Evolutionary conservation across 2,888 invertebrate species (phyloP).

Genomic region (Gastracanthus pulcherrimus): DNA sequence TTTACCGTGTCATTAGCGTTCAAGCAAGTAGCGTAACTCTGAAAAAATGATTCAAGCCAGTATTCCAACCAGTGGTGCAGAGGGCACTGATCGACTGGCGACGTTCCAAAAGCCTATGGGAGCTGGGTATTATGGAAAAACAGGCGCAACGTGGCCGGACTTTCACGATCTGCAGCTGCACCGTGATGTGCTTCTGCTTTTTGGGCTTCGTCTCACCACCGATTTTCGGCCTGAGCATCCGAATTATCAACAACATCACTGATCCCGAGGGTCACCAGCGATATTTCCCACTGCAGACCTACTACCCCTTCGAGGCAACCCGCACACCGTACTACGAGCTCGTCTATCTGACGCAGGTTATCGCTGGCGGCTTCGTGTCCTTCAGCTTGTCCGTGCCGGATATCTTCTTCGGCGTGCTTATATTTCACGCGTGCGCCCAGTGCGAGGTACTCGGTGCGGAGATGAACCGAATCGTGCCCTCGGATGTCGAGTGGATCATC

Average conservation of each 20-base stretch:
- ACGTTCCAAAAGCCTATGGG: neutral
- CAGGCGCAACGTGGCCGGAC: constrained; percentile 7
- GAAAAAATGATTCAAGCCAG: too few species aligned
- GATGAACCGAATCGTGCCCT: too few species aligned
- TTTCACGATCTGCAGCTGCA: constrained; percentile 31
- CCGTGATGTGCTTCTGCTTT: constrained; percentile 8
- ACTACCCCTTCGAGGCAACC: neutral
- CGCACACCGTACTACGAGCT: neutral
- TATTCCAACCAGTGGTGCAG: neutral
- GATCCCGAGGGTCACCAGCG: neutral
- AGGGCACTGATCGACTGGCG: neutral
- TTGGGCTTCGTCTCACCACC: neutral
- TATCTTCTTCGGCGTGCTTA: too few species aligned
- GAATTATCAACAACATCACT: constrained; percentile 31
- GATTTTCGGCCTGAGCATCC: neutral
- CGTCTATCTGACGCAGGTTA: neutral
- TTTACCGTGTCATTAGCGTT: too few species aligned
- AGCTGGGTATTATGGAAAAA: constrained; percentile 5
- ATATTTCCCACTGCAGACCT: constrained; percentile 3
- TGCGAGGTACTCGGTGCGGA: too few species aligned
- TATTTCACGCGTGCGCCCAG: too few species aligned
- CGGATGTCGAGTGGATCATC: too few species aligned
- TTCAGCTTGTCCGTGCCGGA: too few species aligned
- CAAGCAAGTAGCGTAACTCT: too few species aligned
- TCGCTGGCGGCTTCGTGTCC: neutral